These are phyloP conservation scores for Cryptosula pallasiana DNA, from an alignment of 2,888 invertebrate genomes.

Conservation along the genomic window DNA sequence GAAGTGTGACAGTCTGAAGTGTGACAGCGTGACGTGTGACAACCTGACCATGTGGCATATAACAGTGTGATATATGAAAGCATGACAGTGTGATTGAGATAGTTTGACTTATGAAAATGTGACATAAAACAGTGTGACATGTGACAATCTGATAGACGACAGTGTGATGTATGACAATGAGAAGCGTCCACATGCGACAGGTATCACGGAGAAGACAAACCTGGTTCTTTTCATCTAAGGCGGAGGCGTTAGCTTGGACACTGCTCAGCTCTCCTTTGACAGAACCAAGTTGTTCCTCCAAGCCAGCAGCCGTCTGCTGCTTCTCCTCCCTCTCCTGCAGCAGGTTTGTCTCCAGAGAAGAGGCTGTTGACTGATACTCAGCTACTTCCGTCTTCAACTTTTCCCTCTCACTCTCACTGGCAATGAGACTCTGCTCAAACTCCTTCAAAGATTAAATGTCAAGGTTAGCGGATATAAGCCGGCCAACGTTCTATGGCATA, in stretches of 20 bases:
- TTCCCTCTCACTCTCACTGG: slow-evolving; percentile 38
- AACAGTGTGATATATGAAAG: no score
- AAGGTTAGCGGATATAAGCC: not conserved
- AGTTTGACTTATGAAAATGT: no score
- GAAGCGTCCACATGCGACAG: no score
- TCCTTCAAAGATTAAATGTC: slow-evolving; percentile 34
- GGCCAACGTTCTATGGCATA: not conserved
- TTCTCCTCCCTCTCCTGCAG: slow-evolving; percentile 23
- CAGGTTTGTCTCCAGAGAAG: slow-evolving; percentile 27
- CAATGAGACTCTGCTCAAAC: slow-evolving; percentile 45
- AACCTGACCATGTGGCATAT: no score
- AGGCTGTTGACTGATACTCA: slow-evolving; percentile 28
- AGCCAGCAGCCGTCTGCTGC: slow-evolving; percentile 25
- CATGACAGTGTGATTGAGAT: no score
- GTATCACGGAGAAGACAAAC: no score
- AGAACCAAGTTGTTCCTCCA: slow-evolving; percentile 26
- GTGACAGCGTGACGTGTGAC: no score
- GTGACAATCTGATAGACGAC: no score
- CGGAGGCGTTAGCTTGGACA: slow-evolving; percentile 5
- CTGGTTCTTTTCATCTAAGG: not conserved
- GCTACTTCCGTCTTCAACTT: slow-evolving; percentile 34
- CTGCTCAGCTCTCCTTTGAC: not conserved
- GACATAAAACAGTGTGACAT: no score
- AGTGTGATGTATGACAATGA: no score
- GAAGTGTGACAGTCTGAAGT: no score